phyloP scores from a whole-genome alignment of 2,888 invertebrate genomes.

The Meteorus colon region DNA sequence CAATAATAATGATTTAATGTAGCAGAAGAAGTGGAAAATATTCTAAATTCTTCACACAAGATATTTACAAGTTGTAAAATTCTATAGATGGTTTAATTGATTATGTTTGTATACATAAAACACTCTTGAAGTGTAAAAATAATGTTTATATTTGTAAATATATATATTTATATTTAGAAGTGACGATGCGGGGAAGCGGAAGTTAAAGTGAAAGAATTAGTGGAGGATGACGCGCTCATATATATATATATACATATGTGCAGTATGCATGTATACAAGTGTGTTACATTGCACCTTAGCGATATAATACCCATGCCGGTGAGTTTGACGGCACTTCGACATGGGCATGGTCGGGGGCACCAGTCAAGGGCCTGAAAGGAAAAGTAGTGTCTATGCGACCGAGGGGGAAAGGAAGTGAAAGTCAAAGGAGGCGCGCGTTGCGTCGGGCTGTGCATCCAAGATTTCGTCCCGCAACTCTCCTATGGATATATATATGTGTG shows the following conservation, averaged over 20 bases:
- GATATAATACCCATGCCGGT: slow-evolving; percentile 25
- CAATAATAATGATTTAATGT: background rate
- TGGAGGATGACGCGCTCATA: slow-evolving; percentile 26
- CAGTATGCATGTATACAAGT: background rate
- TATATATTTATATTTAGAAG: slow-evolving; percentile 30
- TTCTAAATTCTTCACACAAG: background rate
- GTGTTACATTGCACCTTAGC: slow-evolving; percentile 12
- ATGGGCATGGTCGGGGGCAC: slow-evolving; percentile 62
- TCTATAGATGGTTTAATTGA: background rate
- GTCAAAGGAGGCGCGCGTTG: slow-evolving; percentile 62
- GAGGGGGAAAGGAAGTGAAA: slow-evolving; percentile 70
- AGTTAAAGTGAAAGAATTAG: slow-evolving; percentile 35
- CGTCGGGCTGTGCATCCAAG: slow-evolving; percentile 63
- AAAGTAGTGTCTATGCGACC: slow-evolving; percentile 66
- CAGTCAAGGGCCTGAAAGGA: slow-evolving; percentile 66
- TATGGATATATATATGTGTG: background rate
- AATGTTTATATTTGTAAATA: slow-evolving; percentile 42
- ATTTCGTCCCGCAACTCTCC: slow-evolving; percentile 56
- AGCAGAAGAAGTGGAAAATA: too few species aligned
- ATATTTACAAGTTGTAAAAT: background rate
- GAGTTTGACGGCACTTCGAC: slow-evolving; percentile 48
- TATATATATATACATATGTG: background rate
- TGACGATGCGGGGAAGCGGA: slow-evolving; percentile 41
- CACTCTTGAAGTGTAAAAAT: slow-evolving; percentile 20
- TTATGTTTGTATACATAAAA: background rate